Percentiles rank a stretch among this genome's conserved stretches.
Conservation (phyloP, 2,888 invertebrate genomes). For the Drosophila niveifrons region DNA sequence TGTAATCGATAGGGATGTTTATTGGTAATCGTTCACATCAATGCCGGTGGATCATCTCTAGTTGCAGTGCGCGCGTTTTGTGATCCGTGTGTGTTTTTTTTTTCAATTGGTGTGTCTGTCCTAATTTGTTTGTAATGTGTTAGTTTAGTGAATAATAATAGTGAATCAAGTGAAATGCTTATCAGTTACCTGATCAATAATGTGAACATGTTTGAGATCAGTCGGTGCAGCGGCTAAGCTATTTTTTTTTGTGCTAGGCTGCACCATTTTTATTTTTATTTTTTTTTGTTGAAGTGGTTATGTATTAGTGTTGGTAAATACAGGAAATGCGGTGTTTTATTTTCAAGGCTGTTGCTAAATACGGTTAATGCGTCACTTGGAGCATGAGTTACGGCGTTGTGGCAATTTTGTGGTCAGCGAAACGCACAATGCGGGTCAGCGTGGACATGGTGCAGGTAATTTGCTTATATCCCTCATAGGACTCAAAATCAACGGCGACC, state of each 20-base stretch:
- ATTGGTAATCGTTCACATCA: background rate
- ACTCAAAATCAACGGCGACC: constrained; percentile 95
- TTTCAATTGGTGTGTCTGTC: no score
- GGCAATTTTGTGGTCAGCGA: constrained; percentile 85
- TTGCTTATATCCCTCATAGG: constrained; percentile 94
- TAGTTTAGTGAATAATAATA: no score
- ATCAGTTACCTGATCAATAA: no score
- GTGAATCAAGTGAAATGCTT: no score
- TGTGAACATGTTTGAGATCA: no score
- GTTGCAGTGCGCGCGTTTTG: background rate
- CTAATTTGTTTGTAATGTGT: no score
- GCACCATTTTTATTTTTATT: no score
- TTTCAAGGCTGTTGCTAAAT: background rate
- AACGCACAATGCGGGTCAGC: constrained; percentile 92
- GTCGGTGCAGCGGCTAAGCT: no score
- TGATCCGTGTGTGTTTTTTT: background rate
- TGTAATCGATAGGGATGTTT: background rate
- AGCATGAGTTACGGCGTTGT: background rate
- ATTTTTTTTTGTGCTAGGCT: no score
- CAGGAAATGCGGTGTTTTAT: background rate
- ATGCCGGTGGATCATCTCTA: background rate
- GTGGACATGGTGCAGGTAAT: constrained; percentile 96
- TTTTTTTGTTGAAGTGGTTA: no score
- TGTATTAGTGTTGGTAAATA: no score
- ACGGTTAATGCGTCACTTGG: background rate